Percentiles rank a stretch among this genome's conserved stretches.
Evolutionary conservation across 2,797 vertebrate species (phyloP).

Genomic region (Characodon lateralis): DNA sequence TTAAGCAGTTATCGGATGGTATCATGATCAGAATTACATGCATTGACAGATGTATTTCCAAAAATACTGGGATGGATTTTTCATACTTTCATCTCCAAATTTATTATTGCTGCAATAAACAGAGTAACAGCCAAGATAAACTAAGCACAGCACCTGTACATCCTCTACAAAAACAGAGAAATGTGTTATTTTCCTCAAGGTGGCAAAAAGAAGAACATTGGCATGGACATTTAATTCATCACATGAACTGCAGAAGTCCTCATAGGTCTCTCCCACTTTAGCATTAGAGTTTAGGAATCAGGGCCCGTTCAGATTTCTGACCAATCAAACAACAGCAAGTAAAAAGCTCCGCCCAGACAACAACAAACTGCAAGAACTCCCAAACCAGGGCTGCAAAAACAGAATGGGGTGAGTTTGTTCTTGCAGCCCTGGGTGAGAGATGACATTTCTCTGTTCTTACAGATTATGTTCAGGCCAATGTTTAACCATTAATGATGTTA

Average conservation of each 20-base stretch:
- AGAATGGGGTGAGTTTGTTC: neutral
- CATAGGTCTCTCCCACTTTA: neutral
- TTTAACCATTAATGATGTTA: neutral
- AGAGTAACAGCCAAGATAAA: neutral
- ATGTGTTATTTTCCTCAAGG: neutral
- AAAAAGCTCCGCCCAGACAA: neutral
- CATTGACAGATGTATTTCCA: neutral
- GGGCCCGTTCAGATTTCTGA: neutral
- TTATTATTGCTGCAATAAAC: no score
- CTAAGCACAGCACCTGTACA: neutral
- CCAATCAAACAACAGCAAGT: neutral
- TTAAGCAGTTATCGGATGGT: neutral
- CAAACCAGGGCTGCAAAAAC: neutral
- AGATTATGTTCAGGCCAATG: neutral
- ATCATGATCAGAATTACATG: neutral
- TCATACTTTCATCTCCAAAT: no score
- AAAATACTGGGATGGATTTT: no score
- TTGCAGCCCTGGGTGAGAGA: neutral
- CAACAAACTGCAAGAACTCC: no score
- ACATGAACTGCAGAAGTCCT: neutral
- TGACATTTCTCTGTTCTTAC: neutral
- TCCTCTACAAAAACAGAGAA: neutral
- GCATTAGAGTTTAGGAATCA: neutral
- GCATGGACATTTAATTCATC: neutral
- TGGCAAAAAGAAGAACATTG: neutral